Conservation (phyloP, 2,888 invertebrate genomes). For the Auanema sp. region DNA sequence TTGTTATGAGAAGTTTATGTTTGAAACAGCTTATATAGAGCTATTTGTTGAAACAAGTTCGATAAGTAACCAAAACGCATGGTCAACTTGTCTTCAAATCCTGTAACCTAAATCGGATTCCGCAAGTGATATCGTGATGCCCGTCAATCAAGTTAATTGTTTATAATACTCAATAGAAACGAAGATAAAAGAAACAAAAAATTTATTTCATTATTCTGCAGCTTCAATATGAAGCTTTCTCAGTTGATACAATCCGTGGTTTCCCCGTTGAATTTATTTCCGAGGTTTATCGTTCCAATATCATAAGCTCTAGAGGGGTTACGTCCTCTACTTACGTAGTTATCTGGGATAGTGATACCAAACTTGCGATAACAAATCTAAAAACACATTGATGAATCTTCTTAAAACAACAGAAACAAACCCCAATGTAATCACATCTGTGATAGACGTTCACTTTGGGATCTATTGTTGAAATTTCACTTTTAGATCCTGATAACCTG, state of each 20-base stretch:
- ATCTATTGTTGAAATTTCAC: constrained; percentile 32
- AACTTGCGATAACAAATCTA: constrained; percentile 50
- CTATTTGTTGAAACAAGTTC: constrained; percentile 4
- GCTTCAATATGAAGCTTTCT: neutral
- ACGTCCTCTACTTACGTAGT: constrained; percentile 41
- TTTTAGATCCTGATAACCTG: constrained; percentile 3
- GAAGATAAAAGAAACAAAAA: neutral
- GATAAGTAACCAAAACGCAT: neutral
- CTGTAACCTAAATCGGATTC: no score
- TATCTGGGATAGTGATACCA: constrained; percentile 50
- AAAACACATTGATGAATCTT: no score
- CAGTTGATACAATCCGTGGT: constrained; percentile 36
- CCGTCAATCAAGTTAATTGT: neutral
- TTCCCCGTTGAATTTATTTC: constrained; percentile 28
- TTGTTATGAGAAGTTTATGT: no score
- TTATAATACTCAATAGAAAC: neutral
- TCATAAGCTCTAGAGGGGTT: constrained; percentile 28
- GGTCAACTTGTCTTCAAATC: neutral
- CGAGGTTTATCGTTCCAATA: constrained; percentile 35
- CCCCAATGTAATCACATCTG: constrained; percentile 13
- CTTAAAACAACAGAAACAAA: neutral
- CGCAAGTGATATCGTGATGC: neutral
- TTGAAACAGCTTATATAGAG: neutral
- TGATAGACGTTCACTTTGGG: constrained; percentile 33
- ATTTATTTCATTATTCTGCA: neutral